Percentiles rank a stretch among this genome's conserved stretches.
phyloP scores from a whole-genome alignment of 1,140 invertebrate species.

The Calephelis virginiensis region DNA sequence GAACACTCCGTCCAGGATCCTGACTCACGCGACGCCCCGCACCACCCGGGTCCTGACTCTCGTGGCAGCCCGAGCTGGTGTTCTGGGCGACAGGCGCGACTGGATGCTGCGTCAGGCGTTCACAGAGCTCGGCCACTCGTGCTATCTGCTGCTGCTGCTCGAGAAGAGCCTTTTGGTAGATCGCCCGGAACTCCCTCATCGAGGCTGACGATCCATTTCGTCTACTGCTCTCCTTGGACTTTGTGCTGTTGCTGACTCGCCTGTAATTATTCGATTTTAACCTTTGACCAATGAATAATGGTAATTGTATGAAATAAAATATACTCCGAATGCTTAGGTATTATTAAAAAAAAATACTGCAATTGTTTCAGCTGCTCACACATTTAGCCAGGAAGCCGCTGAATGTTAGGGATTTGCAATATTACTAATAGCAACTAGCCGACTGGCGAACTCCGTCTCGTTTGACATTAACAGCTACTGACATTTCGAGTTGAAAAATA shows the following conservation, averaged over 20 bases:
- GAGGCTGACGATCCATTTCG: constrained; percentile 25
- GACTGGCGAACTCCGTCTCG: too few species aligned
- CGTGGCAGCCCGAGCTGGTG: background rate
- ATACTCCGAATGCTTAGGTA: too few species aligned
- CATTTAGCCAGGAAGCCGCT: too few species aligned
- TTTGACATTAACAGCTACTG: too few species aligned
- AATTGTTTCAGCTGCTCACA: too few species aligned
- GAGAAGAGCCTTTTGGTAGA: constrained; percentile 50
- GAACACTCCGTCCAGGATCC: background rate
- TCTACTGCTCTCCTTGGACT: constrained; percentile 24
- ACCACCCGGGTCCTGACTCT: background rate
- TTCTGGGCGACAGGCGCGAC: background rate
- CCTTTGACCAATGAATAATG: too few species aligned
- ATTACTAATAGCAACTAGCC: too few species aligned
- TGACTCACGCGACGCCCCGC: background rate
- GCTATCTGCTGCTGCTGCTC: constrained; percentile 58
- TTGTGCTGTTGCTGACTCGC: background rate
- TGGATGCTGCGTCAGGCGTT: constrained; percentile 37
- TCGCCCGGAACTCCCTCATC: constrained; percentile 43
- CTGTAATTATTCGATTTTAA: background rate
- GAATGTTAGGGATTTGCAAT: too few species aligned
- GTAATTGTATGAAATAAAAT: too few species aligned
- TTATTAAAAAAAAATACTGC: too few species aligned
- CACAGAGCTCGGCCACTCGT: constrained; percentile 52
- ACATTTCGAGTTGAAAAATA: too few species aligned